Percentiles rank a stretch among this genome's conserved stretches.
phyloP scores from a whole-genome alignment of 2,113 vertebrate species.

The human (Homo sapiens) region GRCh38 chr15:87794001-87794500 shows the following conservation, averaged over 20 bases:
- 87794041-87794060: neutral
- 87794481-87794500: neutral
- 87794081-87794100: neutral
- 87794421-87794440: neutral
- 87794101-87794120: neutral
- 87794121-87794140: neutral
- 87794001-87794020: neutral
- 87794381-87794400: conserved; percentile 18
- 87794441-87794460: conserved; percentile 31
- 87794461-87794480: neutral
- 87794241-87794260: too few species aligned
- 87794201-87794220: neutral
- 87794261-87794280: neutral
- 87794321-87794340: neutral
- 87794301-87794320: neutral
- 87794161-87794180: neutral
- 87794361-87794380: neutral
- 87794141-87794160: neutral
- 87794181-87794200: neutral
- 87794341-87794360: neutral
- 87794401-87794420: conserved; percentile 17
- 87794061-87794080: neutral
- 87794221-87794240: neutral
- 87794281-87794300: neutral
- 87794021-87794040: neutral